A percentile compares a stretch with the other conserved stretches of the same genome.
These are phyloP conservation scores for Bradypodion pumilum DNA, from an alignment of 2,797 vertebrate species.

Conservation along the genomic window DNA sequence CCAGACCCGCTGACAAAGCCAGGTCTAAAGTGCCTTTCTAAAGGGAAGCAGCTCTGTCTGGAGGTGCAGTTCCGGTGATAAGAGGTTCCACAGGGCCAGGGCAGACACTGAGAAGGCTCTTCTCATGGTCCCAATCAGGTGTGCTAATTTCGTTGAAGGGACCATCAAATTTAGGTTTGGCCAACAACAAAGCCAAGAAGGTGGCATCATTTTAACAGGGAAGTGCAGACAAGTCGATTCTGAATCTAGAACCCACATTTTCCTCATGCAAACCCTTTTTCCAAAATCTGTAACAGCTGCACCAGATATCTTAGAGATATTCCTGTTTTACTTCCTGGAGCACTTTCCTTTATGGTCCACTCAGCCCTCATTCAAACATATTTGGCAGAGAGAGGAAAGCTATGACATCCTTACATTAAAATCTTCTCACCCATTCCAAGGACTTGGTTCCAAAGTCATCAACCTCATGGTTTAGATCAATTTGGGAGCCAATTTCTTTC, in stretches of 20 bases:
- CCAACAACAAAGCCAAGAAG: too few relatives aligned
- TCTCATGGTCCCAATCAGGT: too few relatives aligned
- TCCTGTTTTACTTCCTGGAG: background rate
- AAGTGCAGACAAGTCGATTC: background rate
- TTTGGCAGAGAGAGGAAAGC: background rate
- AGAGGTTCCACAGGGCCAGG: too few relatives aligned
- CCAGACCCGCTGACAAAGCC: too few relatives aligned
- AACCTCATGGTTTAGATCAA: background rate
- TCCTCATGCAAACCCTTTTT: background rate
- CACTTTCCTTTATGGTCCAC: background rate
- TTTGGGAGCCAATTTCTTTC: background rate
- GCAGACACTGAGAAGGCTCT: too few relatives aligned
- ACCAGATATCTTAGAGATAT: background rate
- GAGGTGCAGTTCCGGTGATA: too few relatives aligned
- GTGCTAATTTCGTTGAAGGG: too few relatives aligned
- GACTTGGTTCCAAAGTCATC: conserved; percentile 11
- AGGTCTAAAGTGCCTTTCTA: too few relatives aligned
- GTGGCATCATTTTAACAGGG: too few relatives aligned
- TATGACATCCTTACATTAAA: too few relatives aligned
- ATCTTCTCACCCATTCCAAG: background rate
- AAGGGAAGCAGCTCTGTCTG: too few relatives aligned
- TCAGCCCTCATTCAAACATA: background rate
- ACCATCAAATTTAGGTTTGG: too few relatives aligned
- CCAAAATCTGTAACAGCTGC: background rate
- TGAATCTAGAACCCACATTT: background rate